Evolutionary conservation across 2,113 vertebrate species (phyloP), one percentile per base, ranked within the genome.

Genomic region (Sakesphorus luctuosus): DNA sequence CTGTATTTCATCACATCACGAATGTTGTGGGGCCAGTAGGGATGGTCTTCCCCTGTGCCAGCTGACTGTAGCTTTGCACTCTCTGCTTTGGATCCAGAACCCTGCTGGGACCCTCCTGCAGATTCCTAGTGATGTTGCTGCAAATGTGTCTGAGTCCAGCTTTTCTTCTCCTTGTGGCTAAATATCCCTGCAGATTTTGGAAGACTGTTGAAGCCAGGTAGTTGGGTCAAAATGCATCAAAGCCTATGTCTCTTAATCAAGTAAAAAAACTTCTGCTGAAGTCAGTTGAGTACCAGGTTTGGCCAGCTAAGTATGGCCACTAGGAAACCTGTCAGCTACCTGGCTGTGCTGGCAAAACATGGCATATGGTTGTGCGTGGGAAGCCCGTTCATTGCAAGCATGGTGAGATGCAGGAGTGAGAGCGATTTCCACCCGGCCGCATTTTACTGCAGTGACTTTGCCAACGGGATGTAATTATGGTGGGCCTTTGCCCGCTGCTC

Each of bases 401-500:
- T 11, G 77, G 59, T 46, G 75, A 85, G 50, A 25, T 24, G 33
- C 25, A 9, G 71, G 55, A 62, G 44, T 40, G 59, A 85, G 26
- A 92, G 89, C 55, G 77, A 75, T 92, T 95, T 97, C 94, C 76
- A 90, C 62, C 78, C 1, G 3, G 72, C 79, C 4, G 7, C 78
- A 18, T 93, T 97, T 96, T 84, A 23, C 82, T 90, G 90, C 94
- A 87, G 2, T 91, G 93, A 49, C 94, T 93, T 95, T 93, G 91
- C 90, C 83, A 91, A 69, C 0, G 5, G 74, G 75, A 43, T 95
- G 46, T 95, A 78, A 91, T 96, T 96, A 75, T 75, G 84, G 89
- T 84, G 93, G 80, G 94, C 71, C 91, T 97, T 94, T 96, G 90
- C 91, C 93, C 87, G 49, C 89, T 53, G 47, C 90, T 85, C 85